These are phyloP conservation scores for Fistularia tabacaria DNA, from an alignment of 2,797 vertebrate species.

Conservation along the genomic window DNA sequence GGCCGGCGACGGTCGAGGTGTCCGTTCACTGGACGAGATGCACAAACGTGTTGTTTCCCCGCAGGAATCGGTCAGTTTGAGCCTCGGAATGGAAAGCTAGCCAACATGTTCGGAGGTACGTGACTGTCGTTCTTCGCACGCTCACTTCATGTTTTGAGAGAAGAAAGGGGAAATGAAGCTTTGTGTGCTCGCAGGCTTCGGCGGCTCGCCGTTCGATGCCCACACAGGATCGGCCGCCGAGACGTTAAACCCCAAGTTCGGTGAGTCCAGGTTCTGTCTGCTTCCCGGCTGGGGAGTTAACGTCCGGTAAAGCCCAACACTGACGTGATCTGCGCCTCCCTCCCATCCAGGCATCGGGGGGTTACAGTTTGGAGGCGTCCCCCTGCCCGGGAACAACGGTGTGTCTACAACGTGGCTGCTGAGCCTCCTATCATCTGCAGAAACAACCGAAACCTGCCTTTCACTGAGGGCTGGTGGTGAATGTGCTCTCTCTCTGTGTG, in stretches of 20 bases:
- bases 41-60: not conserved
- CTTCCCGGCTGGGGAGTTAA: not conserved
- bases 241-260: conserved; percentile 58
- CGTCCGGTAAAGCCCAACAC: not conserved
- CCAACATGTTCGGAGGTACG: conserved; percentile 49
- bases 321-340: not conserved
- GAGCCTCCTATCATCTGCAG: too few relatives aligned
- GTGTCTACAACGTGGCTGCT: too few relatives aligned
- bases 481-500: conserved; percentile 6
- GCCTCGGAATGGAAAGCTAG: conserved; percentile 54
- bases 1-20: too few relatives aligned
- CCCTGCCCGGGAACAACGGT: conserved; percentile 28
- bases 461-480: too few relatives aligned
- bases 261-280: conserved; percentile 38
- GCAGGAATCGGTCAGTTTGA: conserved; percentile 61
- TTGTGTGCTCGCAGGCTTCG: conserved; percentile 46
- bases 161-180: not conserved
- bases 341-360: conserved; percentile 59
- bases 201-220: conserved; percentile 42
- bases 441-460: too few relatives aligned
- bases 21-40: too few relatives aligned
- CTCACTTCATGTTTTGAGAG: not conserved
- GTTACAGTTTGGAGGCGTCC: conserved; percentile 56
- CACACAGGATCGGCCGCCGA: conserved; percentile 44
- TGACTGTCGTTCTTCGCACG: not conserved